Evolutionary conservation across 23 tunicate species (phyloP).

Genomic region (Aplidium turbinatum): DNA sequence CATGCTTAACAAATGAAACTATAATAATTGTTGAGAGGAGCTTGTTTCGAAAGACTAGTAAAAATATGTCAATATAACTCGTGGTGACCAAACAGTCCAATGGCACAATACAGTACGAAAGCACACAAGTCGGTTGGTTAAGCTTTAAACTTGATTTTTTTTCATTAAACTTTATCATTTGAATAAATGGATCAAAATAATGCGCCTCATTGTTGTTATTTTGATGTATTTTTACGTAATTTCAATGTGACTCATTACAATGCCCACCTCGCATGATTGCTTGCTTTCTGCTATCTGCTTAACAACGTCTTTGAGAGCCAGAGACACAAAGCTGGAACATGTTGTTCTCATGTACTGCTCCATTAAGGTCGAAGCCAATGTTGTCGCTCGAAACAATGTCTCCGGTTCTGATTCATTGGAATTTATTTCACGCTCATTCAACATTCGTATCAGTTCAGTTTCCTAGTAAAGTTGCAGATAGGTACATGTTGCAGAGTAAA

Average conservation of each 20-base stretch:
- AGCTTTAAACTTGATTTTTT: too few relatives aligned
- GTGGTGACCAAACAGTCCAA: too few relatives aligned
- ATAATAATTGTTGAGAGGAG: too few relatives aligned
- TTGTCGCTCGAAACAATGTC: constrained; percentile 84
- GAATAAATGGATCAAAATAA: too few relatives aligned
- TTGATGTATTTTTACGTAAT: background rate
- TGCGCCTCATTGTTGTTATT: too few relatives aligned
- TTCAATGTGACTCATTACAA: background rate
- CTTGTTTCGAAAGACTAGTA: too few relatives aligned
- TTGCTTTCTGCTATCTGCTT: constrained; percentile 79
- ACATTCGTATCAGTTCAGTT: constrained; percentile 63
- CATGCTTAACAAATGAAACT: too few relatives aligned
- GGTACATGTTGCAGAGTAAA: too few relatives aligned
- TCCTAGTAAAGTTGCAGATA: constrained; percentile 59
- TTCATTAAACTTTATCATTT: too few relatives aligned
- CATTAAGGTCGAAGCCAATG: constrained; percentile 90
- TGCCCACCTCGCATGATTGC: constrained; percentile 92
- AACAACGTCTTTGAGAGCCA: constrained; percentile 85
- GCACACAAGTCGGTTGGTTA: too few relatives aligned
- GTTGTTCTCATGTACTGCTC: constrained; percentile 97
- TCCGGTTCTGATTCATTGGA: constrained; percentile 82
- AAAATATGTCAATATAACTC: too few relatives aligned
- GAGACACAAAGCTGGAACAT: constrained; percentile 83
- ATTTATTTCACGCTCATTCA: constrained; percentile 86
- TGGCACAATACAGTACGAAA: too few relatives aligned